Conservation (phyloP, 2,888 invertebrate genomes). For the Selenia dentaria region DNA sequence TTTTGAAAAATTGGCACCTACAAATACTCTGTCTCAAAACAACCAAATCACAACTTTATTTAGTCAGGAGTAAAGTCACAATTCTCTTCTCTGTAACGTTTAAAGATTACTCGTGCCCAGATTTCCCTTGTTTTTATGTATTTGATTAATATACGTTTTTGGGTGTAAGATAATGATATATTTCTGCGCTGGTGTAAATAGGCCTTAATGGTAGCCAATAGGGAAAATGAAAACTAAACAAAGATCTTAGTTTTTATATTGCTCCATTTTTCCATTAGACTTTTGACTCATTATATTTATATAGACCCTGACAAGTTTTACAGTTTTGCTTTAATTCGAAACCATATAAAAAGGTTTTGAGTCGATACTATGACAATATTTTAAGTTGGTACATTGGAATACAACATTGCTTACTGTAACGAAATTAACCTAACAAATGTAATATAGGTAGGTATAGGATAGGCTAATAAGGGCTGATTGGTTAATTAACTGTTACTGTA, state of each 20-base stretch:
- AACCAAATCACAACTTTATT: constrained; percentile 48
- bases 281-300: neutral
- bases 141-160: constrained; percentile 39
- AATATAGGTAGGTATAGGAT: too few species aligned
- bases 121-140: constrained; percentile 45
- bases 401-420: too few species aligned
- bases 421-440: too few species aligned
- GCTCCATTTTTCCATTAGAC: too few species aligned
- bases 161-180: constrained; percentile 25
- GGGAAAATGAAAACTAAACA: constrained; percentile 12
- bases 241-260: constrained; percentile 12
- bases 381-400: too few species aligned
- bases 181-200: constrained; percentile 24
- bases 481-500: too few species aligned
- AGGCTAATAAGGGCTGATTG: too few species aligned
- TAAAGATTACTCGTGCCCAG: constrained; percentile 47
- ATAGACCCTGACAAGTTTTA: too few species aligned
- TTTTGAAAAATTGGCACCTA: constrained; percentile 83
- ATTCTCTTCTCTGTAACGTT: constrained; percentile 21
- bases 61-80: constrained; percentile 36
- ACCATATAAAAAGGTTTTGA: too few species aligned
- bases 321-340: too few species aligned
- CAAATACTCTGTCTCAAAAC: constrained; percentile 54
- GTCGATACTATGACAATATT: too few species aligned
- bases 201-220: constrained; percentile 24